Base-by-base conservation (phyloP, 37 sponge, comb jelly and placozoan genomes). In the Aphrocallistes beatrix region DNA sequence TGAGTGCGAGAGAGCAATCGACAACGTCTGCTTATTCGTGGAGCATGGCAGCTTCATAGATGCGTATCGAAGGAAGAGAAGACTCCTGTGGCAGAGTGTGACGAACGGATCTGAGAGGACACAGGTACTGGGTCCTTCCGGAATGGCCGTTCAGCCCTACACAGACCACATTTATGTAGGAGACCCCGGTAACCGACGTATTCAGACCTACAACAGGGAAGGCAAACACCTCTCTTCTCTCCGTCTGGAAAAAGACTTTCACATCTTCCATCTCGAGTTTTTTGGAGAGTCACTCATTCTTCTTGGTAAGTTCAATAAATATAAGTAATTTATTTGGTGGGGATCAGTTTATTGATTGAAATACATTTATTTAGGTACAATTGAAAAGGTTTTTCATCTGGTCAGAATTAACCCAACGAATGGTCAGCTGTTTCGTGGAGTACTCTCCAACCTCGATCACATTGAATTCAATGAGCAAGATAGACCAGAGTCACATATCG, bases 1-100 rank as follows among this genome's bases (percentile, higher is more conserved):
- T 60, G 75, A 60, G 8, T 60, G 75, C n/a, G 75, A 60, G 75
- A 60, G n/a, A 3, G 75, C 75, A 32, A 60, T 60, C 25, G 75
- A 60, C 3, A 60, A 60, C 34, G 17, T 28, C 10, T 60, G 75
- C 21, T 3, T 60, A 13, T 19, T 60, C 10, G 6, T 1, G 10
- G 75, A 60, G n/a, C 28, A 30, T 13, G n/a, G n/a, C 10, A 30
- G n/a, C n/a, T 6, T 60, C 8, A 32, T 3, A 13, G 75, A 60
- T 1, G 8, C 21, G 3, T 60, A 60, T 30, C 10, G 34, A 6
- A 28, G 32, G 25, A 60, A 60, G 75, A 21, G n/a, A 32, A 30
- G n/a, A 13, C 34, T 60, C 28, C 34, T 60, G n/a, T 60, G 75
- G 75, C 28, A 60, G 75, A 60, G 34, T 32, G 34, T 60, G 34